Evolutionary conservation across 2,888 invertebrate genomes (phyloP).

Genomic region (Eristalinus sepulchralis): DNA sequence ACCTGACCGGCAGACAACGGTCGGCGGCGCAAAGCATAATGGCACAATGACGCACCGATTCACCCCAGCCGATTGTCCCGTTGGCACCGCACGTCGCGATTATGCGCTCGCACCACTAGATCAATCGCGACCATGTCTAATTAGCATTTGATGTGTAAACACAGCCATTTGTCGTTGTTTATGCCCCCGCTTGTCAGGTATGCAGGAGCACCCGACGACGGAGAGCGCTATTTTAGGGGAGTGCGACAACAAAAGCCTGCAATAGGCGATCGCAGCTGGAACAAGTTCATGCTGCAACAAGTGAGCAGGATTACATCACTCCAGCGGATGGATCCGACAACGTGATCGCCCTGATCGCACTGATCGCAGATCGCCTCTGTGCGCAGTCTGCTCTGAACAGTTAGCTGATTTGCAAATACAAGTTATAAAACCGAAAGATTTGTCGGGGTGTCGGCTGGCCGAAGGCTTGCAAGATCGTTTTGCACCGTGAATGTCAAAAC

Average conservation of each 20-base stretch:
- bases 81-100: background rate
- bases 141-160: constrained; percentile 67
- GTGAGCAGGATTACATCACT: constrained; percentile 59
- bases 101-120: constrained; percentile 38
- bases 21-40: background rate
- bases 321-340: constrained; percentile 19
- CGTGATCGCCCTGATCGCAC: constrained; percentile 25
- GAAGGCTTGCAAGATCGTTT: constrained; percentile 28
- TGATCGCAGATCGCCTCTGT: background rate
- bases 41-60: background rate
- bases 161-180: constrained; percentile 57
- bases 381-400: constrained; percentile 17
- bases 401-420: constrained; percentile 36
- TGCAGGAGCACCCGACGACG: constrained; percentile 7
- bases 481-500: constrained; percentile 1
- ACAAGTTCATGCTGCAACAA: constrained; percentile 63
- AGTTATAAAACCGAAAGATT: background rate
- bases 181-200: background rate
- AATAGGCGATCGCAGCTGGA: constrained; percentile 42
- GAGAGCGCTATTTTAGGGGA: constrained; percentile 33
- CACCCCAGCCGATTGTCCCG: background rate
- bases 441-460: background rate
- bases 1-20: constrained; percentile 40
- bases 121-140: constrained; percentile 48
- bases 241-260: constrained; percentile 23